A percentile compares a stretch with the other conserved stretches of the same genome.
These are phyloP conservation scores for Ophthalmolycus amberensis DNA, from an alignment of 2,113 vertebrate genomes.

Conservation along the genomic window DNA sequence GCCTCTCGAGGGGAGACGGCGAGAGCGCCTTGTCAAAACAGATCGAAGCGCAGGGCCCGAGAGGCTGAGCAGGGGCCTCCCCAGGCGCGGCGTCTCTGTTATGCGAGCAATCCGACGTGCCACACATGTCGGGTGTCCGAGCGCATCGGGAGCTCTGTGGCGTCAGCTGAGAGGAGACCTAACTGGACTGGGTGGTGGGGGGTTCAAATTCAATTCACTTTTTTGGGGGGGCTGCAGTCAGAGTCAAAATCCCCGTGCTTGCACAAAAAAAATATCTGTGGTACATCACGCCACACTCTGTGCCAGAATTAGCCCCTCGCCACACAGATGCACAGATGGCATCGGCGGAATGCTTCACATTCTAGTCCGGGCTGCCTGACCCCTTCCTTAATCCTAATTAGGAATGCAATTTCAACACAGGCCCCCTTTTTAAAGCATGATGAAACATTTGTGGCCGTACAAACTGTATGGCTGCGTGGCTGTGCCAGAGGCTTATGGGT, in stretches of 20 bases:
- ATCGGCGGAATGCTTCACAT: conserved; percentile 81
- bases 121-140: conserved; percentile 73
- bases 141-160: conserved; percentile 68
- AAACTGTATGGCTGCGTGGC: conserved; percentile 47
- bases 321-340: conserved; percentile 83
- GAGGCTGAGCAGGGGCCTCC: conserved; percentile 64
- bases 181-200: conserved; percentile 18
- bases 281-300: conserved; percentile 72
- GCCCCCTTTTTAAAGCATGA: conserved; percentile 67
- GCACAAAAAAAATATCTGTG: conserved; percentile 71
- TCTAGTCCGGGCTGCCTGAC: conserved; percentile 80
- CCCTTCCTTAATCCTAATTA: conserved; percentile 88
- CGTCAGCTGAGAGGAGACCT: conserved; percentile 63
- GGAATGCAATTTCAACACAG: conserved; percentile 82
- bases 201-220: conserved; percentile 62
- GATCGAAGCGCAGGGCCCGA: conserved; percentile 60
- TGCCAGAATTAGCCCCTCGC: conserved; percentile 84
- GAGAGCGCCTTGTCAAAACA: conserved; percentile 71
- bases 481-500: conserved; percentile 29
- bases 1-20: conserved; percentile 61
- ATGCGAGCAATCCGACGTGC: conserved; percentile 75
- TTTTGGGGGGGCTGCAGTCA: conserved; percentile 35
- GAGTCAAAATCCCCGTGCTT: conserved; percentile 54
- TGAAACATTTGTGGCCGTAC: conserved; percentile 55
- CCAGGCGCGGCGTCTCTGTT: conserved; percentile 73